These are phyloP conservation scores for Anas platyrhynchos DNA, from an alignment of 2,113 vertebrate species.

Conservation along the genomic window DNA sequence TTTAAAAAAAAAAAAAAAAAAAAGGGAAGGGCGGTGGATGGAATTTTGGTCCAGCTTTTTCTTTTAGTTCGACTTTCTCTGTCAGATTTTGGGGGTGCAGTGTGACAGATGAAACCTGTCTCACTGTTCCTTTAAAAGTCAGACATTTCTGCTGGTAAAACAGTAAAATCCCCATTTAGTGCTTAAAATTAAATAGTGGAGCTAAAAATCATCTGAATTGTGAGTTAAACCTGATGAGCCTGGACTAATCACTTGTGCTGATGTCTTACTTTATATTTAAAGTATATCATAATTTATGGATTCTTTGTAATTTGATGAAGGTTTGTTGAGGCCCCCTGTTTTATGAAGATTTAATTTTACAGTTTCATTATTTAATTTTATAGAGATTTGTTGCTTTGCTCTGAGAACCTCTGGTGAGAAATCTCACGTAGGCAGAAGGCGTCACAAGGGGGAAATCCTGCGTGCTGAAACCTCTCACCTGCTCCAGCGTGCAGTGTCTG, in stretches of 20 bases:
- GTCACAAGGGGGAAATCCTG: not conserved
- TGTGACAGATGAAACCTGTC: not conserved
- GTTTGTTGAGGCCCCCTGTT: not conserved
- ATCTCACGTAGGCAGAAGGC: not conserved
- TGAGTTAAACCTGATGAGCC: not conserved
- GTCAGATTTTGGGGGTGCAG: not conserved
- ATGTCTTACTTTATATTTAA: not conserved
- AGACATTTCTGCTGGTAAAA: not conserved
- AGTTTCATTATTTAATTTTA: not conserved
- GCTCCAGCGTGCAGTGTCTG: not conserved
- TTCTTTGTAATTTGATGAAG: not conserved
- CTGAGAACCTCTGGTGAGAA: not conserved
- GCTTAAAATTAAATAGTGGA: not conserved
- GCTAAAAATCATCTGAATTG: not conserved
- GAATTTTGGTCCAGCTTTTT: not conserved
- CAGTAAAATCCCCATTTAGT: not conserved
- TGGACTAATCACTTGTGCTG: not conserved
- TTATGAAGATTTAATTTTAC: not conserved
- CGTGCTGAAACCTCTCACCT: not conserved
- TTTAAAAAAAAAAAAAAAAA: too few relatives aligned
- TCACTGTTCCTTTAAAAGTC: not conserved
- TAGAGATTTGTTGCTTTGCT: not conserved
- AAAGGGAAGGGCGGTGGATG: not conserved
- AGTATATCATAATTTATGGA: not conserved
- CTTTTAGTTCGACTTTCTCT: not conserved